Conservation (phyloP, 2,888 invertebrate genomes). For the Prosopocoilus inquinatus region DNA sequence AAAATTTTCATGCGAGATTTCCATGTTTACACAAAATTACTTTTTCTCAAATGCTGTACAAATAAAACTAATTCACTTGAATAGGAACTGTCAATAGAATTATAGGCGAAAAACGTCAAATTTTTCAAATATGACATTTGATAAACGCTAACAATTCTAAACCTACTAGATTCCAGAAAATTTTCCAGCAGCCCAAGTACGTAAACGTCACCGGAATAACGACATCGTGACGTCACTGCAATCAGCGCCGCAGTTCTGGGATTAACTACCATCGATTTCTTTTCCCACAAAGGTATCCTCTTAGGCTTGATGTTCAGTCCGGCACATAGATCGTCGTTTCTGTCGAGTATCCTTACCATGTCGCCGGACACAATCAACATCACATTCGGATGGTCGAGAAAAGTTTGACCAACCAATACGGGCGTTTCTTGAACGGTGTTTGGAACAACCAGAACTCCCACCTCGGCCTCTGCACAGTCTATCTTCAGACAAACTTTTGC, state of each 20-base stretch:
- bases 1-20: no score
- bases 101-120: no score
- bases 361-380: slow-evolving; percentile 5
- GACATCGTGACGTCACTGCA: not conserved
- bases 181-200: no score
- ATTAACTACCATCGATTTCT: slow-evolving; percentile 4
- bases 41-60: no score
- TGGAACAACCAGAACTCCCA: slow-evolving; percentile 8
- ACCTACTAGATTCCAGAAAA: no score
- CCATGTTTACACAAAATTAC: no score
- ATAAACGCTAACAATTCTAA: no score
- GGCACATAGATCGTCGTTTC: not conserved
- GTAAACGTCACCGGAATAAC: not conserved
- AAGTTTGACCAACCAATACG: slow-evolving; percentile 15
- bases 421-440: slow-evolving; percentile 11
- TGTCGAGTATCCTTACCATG: not conserved
- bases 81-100: no score
- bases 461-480: slow-evolving; percentile 10
- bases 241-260: not conserved
- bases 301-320: not conserved
- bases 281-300: slow-evolving; percentile 8
- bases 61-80: no score
- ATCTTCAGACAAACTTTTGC: slow-evolving; percentile 7
- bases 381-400: slow-evolving; percentile 5
- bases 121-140: no score